Conservation (phyloP, 2,888 invertebrate genomes). For the Chorisops tibialis region DNA sequence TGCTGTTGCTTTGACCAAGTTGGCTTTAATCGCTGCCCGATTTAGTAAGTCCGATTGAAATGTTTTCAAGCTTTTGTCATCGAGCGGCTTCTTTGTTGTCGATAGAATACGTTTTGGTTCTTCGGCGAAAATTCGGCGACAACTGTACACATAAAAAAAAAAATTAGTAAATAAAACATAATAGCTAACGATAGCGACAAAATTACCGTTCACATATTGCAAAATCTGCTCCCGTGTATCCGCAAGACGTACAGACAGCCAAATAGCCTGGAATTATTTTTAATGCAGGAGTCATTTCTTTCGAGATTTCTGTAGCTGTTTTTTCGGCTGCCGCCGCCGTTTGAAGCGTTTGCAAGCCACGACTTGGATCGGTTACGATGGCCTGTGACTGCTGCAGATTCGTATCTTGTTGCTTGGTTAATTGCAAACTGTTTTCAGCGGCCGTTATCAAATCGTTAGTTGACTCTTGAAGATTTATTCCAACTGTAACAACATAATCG, state of each 20-base stretch:
- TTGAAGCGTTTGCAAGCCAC: constrained; percentile 28
- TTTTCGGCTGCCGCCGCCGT: constrained; percentile 26
- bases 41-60: constrained; percentile 31
- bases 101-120: constrained; percentile 60
- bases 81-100: constrained; percentile 29
- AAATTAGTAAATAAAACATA: neutral
- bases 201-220: constrained; percentile 67
- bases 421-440: constrained; percentile 49
- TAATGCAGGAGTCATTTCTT: constrained; percentile 61
- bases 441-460: constrained; percentile 50
- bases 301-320: constrained; percentile 48
- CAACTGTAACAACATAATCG: constrained; percentile 76
- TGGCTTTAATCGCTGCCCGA: constrained; percentile 35
- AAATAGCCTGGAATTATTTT: constrained; percentile 68
- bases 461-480: constrained; percentile 50
- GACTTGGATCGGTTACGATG: constrained; percentile 34
- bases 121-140: constrained; percentile 67
- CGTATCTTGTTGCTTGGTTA: constrained; percentile 41
- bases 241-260: constrained; percentile 78
- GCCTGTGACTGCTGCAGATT: constrained; percentile 38
- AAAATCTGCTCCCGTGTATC: constrained; percentile 74
- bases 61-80: constrained; percentile 40
- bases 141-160: constrained; percentile 50
- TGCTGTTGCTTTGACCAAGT: constrained; percentile 8
- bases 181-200: neutral